Evolutionary conservation across 2,113 vertebrate genomes (phyloP).

Genomic region (Calypte anna): DNA sequence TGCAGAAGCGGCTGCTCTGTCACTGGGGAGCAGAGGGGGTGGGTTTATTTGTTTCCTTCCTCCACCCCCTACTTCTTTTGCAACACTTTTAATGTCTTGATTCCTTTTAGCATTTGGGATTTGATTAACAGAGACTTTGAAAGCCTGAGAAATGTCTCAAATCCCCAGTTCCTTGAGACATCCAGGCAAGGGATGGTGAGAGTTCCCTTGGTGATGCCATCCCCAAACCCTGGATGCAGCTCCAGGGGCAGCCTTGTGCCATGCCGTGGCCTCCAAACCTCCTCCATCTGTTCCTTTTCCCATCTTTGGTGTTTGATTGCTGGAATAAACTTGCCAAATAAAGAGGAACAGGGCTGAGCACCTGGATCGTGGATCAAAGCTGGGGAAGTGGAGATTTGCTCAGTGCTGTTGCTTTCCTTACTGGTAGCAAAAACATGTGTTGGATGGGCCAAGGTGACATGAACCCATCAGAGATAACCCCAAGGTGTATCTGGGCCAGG

Average conservation of each 20-base stretch:
- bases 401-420: neutral
- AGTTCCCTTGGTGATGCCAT: neutral
- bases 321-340: neutral
- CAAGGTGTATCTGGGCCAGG: neutral
- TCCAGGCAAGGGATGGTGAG: neutral
- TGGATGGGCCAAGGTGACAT: accelerated
- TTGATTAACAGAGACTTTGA: neutral
- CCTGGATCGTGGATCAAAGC: accelerated
- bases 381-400: accelerated
- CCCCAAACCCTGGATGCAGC: neutral
- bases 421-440: accelerated
- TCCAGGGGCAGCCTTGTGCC: accelerated
- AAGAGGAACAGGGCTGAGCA: accelerated
- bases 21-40: neutral
- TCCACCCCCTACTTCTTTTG: neutral
- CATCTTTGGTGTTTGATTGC: neutral
- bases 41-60: constrained; percentile 27
- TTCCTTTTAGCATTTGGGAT: constrained; percentile 1
- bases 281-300: neutral
- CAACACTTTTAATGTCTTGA: neutral
- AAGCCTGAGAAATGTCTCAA: neutral
- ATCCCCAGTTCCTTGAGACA: neutral
- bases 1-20: constrained; percentile 12
- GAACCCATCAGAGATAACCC: neutral
- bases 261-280: accelerated